Evolutionary conservation across 2,113 vertebrate genomes (phyloP).

Genomic region (Myiagra hebetior): DNA sequence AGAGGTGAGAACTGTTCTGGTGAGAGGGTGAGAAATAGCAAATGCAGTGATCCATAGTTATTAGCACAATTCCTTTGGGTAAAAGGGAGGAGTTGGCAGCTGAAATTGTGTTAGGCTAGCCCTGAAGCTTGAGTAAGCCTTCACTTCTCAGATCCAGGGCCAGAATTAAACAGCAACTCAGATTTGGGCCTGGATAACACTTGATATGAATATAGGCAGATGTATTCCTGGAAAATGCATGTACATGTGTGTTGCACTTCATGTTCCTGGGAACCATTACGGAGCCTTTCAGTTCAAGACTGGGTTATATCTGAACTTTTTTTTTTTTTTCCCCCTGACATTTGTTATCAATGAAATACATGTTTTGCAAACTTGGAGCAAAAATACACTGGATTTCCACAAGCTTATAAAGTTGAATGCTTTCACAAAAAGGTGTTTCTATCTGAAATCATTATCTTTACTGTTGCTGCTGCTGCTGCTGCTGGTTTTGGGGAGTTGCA

Average conservation of each 20-base stretch:
- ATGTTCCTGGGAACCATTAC: not conserved
- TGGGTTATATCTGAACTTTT: not conserved
- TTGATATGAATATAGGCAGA: accelerated
- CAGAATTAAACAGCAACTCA: not conserved
- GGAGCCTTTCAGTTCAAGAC: not conserved
- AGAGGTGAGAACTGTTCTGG: not conserved
- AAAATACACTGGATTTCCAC: not conserved
- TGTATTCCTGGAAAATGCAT: not conserved
- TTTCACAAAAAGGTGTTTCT: not conserved
- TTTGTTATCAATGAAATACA: not conserved
- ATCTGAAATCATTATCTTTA: not conserved
- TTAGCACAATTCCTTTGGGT: not conserved
- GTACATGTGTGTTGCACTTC: not conserved
- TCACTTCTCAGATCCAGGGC: not conserved
- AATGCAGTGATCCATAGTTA: not conserved
- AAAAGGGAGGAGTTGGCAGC: not conserved
- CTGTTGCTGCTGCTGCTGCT: not conserved
- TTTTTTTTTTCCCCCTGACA: not conserved
- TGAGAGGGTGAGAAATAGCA: not conserved
- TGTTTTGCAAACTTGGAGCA: not conserved
- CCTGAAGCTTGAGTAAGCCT: not conserved
- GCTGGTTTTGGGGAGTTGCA: constrained; percentile 57
- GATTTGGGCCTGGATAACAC: not conserved
- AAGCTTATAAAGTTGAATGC: not conserved
- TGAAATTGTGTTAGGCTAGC: not conserved